Evolutionary conservation across 2,888 invertebrate genomes (phyloP), one percentile per base, ranked within the genome.

Genomic region (Ectemnius continuus): DNA sequence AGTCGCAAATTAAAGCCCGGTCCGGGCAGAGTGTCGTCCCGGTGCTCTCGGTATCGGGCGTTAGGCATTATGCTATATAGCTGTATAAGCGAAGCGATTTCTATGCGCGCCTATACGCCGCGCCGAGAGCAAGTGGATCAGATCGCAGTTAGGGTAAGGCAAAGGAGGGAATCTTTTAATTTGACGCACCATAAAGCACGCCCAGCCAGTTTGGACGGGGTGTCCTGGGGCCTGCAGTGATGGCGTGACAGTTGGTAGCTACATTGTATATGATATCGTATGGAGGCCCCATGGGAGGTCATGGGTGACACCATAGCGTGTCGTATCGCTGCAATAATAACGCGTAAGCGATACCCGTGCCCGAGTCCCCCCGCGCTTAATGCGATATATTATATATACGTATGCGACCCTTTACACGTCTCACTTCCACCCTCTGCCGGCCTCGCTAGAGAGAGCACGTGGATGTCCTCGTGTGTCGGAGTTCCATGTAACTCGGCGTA

Each of bases 111-210:
- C 16, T 16, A 16, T 52, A 16, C 16, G 52, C 0, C 36, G 52
- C 16, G 52, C 0, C 36, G 52, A 61, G 68, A 52, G 70, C 75
- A 67, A 78, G 83, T 81, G 82, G 86, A 88, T 88, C 88, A 79
- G 86, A 88, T 88, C 86, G 86, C 88, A 87, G 87, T 88, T 88
- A 86, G 86, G 87, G 86, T 36, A 86, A 84, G 80, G 80, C 81
- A 79, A 84, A 88, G 87, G 79, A 89, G 90, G 88, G 89, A 90
- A 91, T 90, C 90, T 90, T 90, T 91, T 90, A 91, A 90, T 91
- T 91, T 91, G 90, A 90, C 90, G 90, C 87, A 82, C 88, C 90
- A 91, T 91, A 91, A 91, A 91, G 90, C 90, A 91, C 90, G 88
- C 86, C 87, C 84, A 84, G 85, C 79, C 86, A 81, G 84, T 86